Conservation (phyloP, 2,113 vertebrate species). For the Rhynchomys soricoides region DNA sequence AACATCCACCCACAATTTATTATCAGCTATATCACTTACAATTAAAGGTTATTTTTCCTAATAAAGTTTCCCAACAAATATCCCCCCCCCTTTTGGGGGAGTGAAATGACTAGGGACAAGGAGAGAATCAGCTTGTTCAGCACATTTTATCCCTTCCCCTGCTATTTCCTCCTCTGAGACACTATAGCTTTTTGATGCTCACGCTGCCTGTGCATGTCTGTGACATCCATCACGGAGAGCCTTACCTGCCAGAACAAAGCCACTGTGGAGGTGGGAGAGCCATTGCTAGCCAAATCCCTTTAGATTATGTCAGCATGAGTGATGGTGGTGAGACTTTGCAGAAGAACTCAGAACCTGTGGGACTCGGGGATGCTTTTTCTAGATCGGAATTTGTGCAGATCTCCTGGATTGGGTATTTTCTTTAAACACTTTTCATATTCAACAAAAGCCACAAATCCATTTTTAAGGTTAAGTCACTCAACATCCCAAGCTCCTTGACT, state of each 20-base stretch:
- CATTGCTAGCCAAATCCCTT: neutral
- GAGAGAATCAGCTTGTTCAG: constrained; percentile 39
- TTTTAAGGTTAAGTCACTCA: constrained; percentile 26
- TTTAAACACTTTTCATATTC: constrained; percentile 53
- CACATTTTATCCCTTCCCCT: constrained; percentile 29
- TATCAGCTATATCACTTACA: constrained; percentile 41
- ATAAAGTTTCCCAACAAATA: constrained; percentile 42
- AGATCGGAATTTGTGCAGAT: constrained; percentile 48
- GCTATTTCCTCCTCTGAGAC: neutral
- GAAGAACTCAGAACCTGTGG: constrained; percentile 22
- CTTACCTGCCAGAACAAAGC: neutral
- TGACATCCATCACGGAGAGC: constrained; percentile 37
- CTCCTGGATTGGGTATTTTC: neutral
- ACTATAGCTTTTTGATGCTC: neutral
- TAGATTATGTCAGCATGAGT: constrained; percentile 52
- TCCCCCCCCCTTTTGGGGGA: constrained; percentile 25
- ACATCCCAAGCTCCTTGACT: neutral
- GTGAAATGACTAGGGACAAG: neutral
- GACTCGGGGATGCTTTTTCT: constrained; percentile 36
- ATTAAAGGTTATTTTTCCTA: constrained; percentile 57
- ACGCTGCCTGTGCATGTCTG: neutral
- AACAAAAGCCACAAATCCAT: constrained; percentile 39
- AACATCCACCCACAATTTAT: constrained; percentile 52
- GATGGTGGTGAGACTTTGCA: neutral
- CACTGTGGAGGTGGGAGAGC: neutral